Evolutionary conservation across 2,113 vertebrate genomes (phyloP), one percentile per base, ranked within the genome.

Genomic region (Elanus axillaris): DNA sequence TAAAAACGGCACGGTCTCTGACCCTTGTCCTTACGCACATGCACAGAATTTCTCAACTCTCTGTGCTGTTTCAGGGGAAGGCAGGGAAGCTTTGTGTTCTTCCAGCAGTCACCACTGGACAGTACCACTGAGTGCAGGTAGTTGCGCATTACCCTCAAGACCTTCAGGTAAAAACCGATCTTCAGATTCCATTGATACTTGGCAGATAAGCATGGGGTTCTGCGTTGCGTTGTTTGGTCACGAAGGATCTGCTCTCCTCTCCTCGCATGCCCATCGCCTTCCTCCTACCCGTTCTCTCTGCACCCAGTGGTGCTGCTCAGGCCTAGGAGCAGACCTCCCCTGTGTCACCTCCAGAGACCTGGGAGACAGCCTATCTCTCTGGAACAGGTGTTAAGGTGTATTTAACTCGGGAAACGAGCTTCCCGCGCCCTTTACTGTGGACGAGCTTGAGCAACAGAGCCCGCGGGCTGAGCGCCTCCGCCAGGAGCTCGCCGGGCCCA

Each of bases 301-400:
- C 3, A 1, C 29, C n/a, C 0, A 0, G 10, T 13, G 40, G 16
- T 25, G 6, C 36, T 18, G 42, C 13, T 43, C 12, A 0, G 0
- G 14, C 9, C 26, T 1, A 0, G 11, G 22, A 16, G 67, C 14
- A 64, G 45, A 27, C 9, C 9, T 8, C 7, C 1, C 8, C 1
- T 17, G n/a, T 2, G 4, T 4, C 26, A 23, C 4, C 6, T 12
- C 20, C n/a, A 7, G 17, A 3, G 26, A 4, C 4, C 18, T 0
- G 4, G 38, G 18, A 34, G 4, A 20, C 4, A 10, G 13, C 16
- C 14, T 2, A 0, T 17, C 50, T 43, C 21, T 32, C 40, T 6
- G 43, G 8, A 15, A 53, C 31, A 11, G 7, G 14, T 2, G 38
- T 3, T 2, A 4, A 29, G 18, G 21, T 9, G 8, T 23, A 45